A percentile compares a stretch with the other conserved stretches of the same genome.
phyloP scores from a whole-genome alignment of 2,113 vertebrate genomes.

The Myotis yumanensis region DNA sequence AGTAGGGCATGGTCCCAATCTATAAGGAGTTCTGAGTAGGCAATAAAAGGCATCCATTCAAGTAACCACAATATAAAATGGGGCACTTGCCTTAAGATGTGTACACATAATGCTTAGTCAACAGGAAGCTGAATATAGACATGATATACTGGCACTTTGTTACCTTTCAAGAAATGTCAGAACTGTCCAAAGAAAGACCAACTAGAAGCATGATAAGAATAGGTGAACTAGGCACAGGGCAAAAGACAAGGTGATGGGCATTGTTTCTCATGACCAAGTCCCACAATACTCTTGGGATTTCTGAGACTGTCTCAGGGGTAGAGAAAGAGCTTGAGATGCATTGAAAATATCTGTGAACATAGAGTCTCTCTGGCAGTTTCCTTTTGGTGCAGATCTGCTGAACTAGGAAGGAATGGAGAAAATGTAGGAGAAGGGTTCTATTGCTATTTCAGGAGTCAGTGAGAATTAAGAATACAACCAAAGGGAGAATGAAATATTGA shows the following conservation, averaged over 20 bases:
- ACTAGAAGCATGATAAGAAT: not conserved
- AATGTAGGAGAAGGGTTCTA: not conserved
- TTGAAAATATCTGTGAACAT: constrained; percentile 25
- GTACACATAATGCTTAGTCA: not conserved
- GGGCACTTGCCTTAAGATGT: not conserved
- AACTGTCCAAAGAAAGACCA: not conserved
- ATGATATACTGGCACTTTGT: not conserved
- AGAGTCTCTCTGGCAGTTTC: not conserved
- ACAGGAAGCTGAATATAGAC: not conserved
- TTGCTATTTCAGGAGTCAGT: not conserved
- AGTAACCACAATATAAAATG: not conserved
- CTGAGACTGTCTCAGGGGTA: not conserved
- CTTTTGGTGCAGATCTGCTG: not conserved
- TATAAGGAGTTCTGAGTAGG: not conserved
- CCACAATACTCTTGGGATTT: not conserved
- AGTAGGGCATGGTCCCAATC: not conserved
- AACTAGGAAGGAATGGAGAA: constrained; percentile 30
- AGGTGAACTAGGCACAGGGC: not conserved
- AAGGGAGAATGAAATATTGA: not conserved
- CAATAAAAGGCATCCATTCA: not conserved
- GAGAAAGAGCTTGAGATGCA: not conserved
- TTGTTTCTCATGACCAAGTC: not conserved
- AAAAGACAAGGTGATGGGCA: not conserved
- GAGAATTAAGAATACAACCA: not conserved
- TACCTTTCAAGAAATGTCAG: constrained; percentile 26